These are phyloP conservation scores for Hepsetus odoe DNA, from an alignment of 2,113 vertebrate genomes.

Conservation along the genomic window DNA sequence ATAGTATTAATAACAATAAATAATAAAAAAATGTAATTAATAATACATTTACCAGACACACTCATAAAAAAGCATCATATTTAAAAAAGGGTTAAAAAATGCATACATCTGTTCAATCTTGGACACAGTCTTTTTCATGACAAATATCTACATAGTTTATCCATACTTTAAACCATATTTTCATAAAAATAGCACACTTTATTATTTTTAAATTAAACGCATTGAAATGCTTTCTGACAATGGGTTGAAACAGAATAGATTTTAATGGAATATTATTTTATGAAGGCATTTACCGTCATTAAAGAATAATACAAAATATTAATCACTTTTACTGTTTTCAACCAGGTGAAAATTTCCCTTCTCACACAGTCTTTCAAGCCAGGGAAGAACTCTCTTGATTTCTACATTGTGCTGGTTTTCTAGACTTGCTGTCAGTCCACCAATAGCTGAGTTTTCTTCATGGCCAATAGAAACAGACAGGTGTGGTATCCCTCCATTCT, in stretches of 20 bases:
- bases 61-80: neutral
- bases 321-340: constrained; percentile 97
- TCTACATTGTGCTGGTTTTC: constrained; percentile 92
- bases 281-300: too few species aligned
- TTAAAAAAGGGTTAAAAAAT: constrained; percentile 10
- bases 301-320: constrained; percentile 48
- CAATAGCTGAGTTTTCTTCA: constrained; percentile 90
- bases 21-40: constrained; percentile 10
- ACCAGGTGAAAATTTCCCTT: constrained; percentile 91
- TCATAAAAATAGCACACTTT: neutral
- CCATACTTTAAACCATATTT: neutral
- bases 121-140: constrained; percentile 54
- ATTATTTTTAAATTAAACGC: neutral
- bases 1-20: constrained; percentile 24
- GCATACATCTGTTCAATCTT: neutral
- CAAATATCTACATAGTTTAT: constrained; percentile 33
- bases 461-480: constrained; percentile 87
- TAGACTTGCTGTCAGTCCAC: constrained; percentile 90
- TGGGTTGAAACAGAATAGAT: constrained; percentile 1
- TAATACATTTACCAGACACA: neutral
- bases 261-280: constrained; percentile 1
- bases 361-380: constrained; percentile 94
- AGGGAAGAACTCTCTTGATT: constrained; percentile 87
- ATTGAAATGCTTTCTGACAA: neutral
- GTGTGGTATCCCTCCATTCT: constrained; percentile 92